Evolutionary conservation across 2,888 invertebrate genomes (phyloP), one percentile per base, ranked within the genome.

Genomic region (Trissonchulus sp.): DNA sequence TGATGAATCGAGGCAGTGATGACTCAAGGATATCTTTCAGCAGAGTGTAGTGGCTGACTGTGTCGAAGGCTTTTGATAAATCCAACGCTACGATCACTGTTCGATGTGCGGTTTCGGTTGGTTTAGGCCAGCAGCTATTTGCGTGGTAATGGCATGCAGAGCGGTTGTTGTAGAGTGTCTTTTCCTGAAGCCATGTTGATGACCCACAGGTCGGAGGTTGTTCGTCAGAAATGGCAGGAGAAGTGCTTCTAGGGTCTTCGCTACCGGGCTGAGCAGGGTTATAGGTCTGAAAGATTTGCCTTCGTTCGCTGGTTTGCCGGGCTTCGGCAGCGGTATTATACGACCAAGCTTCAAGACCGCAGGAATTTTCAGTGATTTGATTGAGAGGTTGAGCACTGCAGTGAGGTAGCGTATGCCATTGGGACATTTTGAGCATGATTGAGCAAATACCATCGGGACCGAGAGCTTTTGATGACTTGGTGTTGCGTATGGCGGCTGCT

Each of bases 271-370:
- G 15, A 65, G n/a, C 28, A 65, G 65, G 15, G 65, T 31, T 65
- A 65, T 65, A n/a, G 65, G 65, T 30, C 65, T 65, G 65, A 31
- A 65, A 18, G 65, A 65, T 3, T 8, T 18, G 15, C 31, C 28
- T 65, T 65, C 65, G 34, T 65, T 65, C 8, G 31, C 3, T n/a
- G 65, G 65, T n/a, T 65, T 65, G 28, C 65, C 65, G 8, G 65
- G 65, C 34, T 65, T 65, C 8, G 34, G 65, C 8, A 65, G 65
- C n/a, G 65, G 65, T 65, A 65, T 65, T 15, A 65, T 60, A 18
- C 65, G 28, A 8, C 65, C 65, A 30, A 30, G 15, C 34, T 65
- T 65, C 15, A 30, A 65, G 34, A 65, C 8, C 8, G 65, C n/a
- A 15, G 65, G 65, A 8, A 65, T n/a, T 65, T n/a, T 3, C 31